Evolutionary conservation across 2,797 vertebrate species (phyloP), one percentile per base, ranked within the genome.

Genomic region (Pantherophis vulpinus): DNA sequence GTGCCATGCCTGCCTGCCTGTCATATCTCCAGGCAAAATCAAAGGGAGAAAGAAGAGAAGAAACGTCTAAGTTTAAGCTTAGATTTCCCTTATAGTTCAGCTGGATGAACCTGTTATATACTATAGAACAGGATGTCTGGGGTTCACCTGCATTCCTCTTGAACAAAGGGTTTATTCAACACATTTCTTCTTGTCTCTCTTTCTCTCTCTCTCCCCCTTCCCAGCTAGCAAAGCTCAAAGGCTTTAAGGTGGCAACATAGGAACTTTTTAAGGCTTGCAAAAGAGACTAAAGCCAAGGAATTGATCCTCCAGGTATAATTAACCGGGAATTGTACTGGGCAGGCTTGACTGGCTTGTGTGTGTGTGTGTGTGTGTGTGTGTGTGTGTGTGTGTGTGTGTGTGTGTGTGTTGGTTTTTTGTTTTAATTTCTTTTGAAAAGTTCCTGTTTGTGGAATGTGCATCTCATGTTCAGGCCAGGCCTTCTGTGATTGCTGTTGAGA

Each of bases 111-210:
- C 89, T 79, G 88, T 90, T 92, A 54, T 92, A 79, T 47, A 83
- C 32, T 51, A 63, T 55, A 51, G 63, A 79, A 70, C 91, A 92
- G 93, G 83, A 92, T 94, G 93, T 90, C 91, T 94, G 47, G 47
- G 56, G 89, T 92, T 56, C 89, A 92, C 91, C 86, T 88, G 91
- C 91, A 90, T 92, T 92, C 93, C 63, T 79, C 11, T 20, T 20
- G 61, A 94, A 94, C 91, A 94, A 94, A 92, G 56, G 27, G 16
- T 88, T 56, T 74, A 92, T 94, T 94, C 86, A 91, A 63, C 58
- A 89, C 70, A 89, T 91, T 91, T 74, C 59, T 59, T 32, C 87
- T 93, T 37, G 7, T 25, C 47, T 91, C 23, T 25, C 47, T 25
- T 12, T 16, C 32, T 2, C 16, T 29, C 86, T 13, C 27, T 0